Conservation (phyloP, 2,113 vertebrate species). For the Vulpes ferrilata region DNA sequence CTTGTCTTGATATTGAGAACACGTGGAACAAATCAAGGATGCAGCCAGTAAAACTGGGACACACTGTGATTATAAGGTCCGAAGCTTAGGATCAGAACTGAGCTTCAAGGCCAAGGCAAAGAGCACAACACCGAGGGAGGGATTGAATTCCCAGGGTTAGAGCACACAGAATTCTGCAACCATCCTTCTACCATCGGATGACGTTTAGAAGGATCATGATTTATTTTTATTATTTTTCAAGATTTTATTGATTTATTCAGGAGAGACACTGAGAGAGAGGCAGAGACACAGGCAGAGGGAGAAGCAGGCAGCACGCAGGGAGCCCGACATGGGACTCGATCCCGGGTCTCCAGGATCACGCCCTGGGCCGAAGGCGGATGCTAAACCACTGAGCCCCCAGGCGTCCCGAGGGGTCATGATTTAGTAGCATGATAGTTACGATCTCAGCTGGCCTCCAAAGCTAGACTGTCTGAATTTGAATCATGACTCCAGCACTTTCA, state of each 20-base stretch:
- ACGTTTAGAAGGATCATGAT: neutral
- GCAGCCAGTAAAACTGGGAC: neutral
- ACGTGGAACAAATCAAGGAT: neutral
- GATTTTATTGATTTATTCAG: too few relatives aligned
- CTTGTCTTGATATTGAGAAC: neutral
- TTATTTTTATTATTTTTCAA: neutral
- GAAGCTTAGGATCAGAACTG: neutral
- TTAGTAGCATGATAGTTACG: neutral
- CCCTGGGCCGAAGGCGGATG: too few relatives aligned
- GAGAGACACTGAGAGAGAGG: too few relatives aligned
- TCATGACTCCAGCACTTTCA: neutral
- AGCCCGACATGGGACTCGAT: too few relatives aligned
- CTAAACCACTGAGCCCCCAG: too few relatives aligned
- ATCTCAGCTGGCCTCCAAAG: neutral
- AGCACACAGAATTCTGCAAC: neutral
- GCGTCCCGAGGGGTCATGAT: too few relatives aligned
- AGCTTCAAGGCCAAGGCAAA: neutral
- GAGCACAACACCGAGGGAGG: neutral
- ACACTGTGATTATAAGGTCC: rapidly evolving
- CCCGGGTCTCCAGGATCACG: too few relatives aligned
- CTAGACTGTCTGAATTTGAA: neutral
- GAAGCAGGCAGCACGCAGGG: too few relatives aligned
- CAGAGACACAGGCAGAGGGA: too few relatives aligned
- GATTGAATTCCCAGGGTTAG: neutral
- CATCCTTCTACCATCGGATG: neutral